phyloP scores from a whole-genome alignment of 2,888 invertebrate species.

The Drosophila kanekoi region DNA sequence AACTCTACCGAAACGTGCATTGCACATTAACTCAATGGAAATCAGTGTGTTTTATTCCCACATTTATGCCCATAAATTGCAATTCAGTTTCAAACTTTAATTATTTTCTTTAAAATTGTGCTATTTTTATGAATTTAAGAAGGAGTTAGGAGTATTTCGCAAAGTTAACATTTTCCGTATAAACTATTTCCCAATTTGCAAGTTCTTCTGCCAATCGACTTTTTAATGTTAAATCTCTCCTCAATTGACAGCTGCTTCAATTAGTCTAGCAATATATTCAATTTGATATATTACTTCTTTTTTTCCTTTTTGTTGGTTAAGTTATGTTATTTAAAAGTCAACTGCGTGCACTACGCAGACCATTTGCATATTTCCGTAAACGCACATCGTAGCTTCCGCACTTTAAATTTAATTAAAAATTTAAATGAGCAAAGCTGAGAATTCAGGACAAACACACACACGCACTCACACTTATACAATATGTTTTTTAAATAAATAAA shows the following conservation, averaged over 20 bases:
- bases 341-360: slow-evolving; percentile 33
- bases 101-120: too few species aligned
- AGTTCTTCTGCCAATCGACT: neutral
- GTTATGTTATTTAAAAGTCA: slow-evolving; percentile 6
- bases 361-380: slow-evolving; percentile 45
- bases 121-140: too few species aligned
- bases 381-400: slow-evolving; percentile 34
- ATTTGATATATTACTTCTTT: neutral
- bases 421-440: slow-evolving; percentile 60
- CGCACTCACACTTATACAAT: slow-evolving; percentile 10
- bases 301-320: neutral
- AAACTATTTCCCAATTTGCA: neutral
- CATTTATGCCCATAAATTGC: neutral
- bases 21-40: slow-evolving; percentile 9
- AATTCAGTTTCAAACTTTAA: too few species aligned
- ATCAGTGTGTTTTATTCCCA: slow-evolving; percentile 34
- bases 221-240: slow-evolving; percentile 6
- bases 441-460: slow-evolving; percentile 26
- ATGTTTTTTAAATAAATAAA: slow-evolving; percentile 32
- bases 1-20: slow-evolving; percentile 12
- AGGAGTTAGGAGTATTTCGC: too few species aligned
- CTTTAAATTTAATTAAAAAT: slow-evolving; percentile 78
- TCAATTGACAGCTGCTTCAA: neutral
- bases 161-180: neutral
- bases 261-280: neutral